Evolutionary conservation across 1,140 invertebrate genomes (phyloP).

Genomic region (Zaprionus davidi): DNA sequence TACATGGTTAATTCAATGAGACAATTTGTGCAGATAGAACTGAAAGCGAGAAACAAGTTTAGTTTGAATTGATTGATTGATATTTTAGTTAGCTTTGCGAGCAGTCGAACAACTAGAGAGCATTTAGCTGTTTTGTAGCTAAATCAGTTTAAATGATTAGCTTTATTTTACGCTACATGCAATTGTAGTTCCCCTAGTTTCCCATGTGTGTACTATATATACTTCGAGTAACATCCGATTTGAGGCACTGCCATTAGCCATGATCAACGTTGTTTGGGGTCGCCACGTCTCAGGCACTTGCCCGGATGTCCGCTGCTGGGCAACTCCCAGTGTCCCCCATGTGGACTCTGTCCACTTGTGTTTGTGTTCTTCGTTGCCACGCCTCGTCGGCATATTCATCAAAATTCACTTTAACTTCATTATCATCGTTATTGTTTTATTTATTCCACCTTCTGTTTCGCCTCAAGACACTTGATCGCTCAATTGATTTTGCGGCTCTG

Average conservation of each 20-base stretch:
- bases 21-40: background rate
- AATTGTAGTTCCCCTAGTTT: background rate
- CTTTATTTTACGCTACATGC: background rate
- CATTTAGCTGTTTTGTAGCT: background rate
- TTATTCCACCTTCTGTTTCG: slow-evolving; percentile 84
- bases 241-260: background rate
- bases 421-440: slow-evolving; percentile 84
- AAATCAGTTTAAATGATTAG: background rate
- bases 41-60: background rate
- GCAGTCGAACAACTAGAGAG: background rate
- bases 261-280: background rate
- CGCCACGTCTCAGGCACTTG: slow-evolving; percentile 9
- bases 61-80: slow-evolving; percentile 6
- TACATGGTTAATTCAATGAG: slow-evolving; percentile 6
- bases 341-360: slow-evolving; percentile 30
- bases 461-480: slow-evolving; percentile 84
- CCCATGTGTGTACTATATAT: background rate
- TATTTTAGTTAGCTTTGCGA: background rate
- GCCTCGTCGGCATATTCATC: slow-evolving; percentile 79
- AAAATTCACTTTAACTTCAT: slow-evolving; percentile 84
- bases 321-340: slow-evolving; percentile 42
- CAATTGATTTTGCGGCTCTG: slow-evolving; percentile 79
- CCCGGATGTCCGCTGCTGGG: slow-evolving; percentile 64
- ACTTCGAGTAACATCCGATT: background rate
- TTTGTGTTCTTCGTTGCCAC: slow-evolving; percentile 56